A percentile compares a stretch with the other conserved stretches of the same genome.
Conservation (phyloP, 1,140 invertebrate species). For the Pseudobourletiella spinata region DNA sequence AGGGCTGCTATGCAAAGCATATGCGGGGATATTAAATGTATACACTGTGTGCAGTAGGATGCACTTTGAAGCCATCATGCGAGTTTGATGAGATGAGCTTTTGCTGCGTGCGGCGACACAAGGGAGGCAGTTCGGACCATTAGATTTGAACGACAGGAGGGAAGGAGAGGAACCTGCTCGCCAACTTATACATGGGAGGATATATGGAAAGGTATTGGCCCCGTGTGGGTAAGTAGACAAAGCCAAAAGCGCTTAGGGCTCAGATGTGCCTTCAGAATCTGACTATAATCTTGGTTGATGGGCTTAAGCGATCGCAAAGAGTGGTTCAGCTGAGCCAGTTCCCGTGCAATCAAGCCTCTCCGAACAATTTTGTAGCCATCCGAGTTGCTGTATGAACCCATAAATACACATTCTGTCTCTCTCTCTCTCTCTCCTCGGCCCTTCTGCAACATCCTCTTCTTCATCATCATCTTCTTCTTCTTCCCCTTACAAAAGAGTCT, state of each 20-base stretch:
- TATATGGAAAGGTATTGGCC: not conserved
- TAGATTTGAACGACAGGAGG: too few relatives aligned
- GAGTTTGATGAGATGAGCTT: too few relatives aligned
- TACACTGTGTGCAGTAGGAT: too few relatives aligned
- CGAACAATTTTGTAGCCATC: not conserved
- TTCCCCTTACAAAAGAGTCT: not conserved
- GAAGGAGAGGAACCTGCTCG: not conserved
- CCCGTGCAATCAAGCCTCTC: constrained; percentile 15
- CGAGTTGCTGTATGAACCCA: not conserved
- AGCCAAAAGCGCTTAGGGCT: not conserved
- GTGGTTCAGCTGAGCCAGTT: constrained; percentile 9
- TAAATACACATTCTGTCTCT: not conserved
- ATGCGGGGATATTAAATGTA: too few relatives aligned
- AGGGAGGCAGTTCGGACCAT: too few relatives aligned
- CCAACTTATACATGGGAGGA: not conserved
- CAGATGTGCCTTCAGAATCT: constrained; percentile 9
- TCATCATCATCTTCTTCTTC: too few relatives aligned
- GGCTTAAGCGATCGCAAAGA: constrained; percentile 19
- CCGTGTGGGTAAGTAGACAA: not conserved
- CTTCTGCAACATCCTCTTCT: too few relatives aligned
- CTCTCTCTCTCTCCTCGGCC: not conserved
- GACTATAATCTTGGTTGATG: constrained; percentile 23
- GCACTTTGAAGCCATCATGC: too few relatives aligned
- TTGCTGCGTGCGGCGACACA: too few relatives aligned
- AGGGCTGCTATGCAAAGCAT: too few relatives aligned